Base-by-base conservation (phyloP, 1,140 invertebrate species). In the Triops longicaudatus region DNA sequence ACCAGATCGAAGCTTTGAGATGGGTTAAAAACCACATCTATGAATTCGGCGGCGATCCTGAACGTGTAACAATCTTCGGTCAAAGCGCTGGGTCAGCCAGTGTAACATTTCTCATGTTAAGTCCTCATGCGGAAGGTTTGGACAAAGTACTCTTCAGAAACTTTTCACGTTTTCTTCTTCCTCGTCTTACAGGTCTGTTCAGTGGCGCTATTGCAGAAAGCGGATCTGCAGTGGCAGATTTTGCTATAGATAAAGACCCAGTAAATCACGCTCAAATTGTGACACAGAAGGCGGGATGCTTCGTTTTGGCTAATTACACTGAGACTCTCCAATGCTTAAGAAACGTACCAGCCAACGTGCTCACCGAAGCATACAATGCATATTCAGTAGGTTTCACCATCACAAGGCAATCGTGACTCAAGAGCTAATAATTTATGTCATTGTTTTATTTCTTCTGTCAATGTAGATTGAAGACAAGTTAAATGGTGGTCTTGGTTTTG, bases 1-100 rank as follows among this genome's bases (percentile, higher is more conserved):
- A 89, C 78, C 88, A 88, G 80, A 77, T 87, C 17, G 82, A 88
- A 82, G 89, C 85, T 5, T 77, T 86, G 9, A 82, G 84, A 79
- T 86, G 86, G 80, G 76, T 80, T 27, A n/a, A 81, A 12, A 80
- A 80, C 7, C 78, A 81, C 74, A 80, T 81, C 71, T 12, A 43
- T 28, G 41, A 72, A 1, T 81, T 81, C 78, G 79, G 79, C 2
- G 80, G 80, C 44, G 75, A 81, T 77, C 74, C 76, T 7, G 50
- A 75, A 17, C 41, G 75, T 42, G 80, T 81, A 22, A 80, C 79
- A 41, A 78, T 81, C 42, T 80, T 80, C 17, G 80, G 80, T 63
- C 73, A 80, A 37, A 80, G 79, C 74, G 80, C 80, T 12, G 80
- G 80, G 22, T 73, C 83, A 3, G 80, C 78, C n/a, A 78, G 77